Base-by-base conservation (phyloP, 2,797 vertebrate species). In the Sitta carolinensis region DNA sequence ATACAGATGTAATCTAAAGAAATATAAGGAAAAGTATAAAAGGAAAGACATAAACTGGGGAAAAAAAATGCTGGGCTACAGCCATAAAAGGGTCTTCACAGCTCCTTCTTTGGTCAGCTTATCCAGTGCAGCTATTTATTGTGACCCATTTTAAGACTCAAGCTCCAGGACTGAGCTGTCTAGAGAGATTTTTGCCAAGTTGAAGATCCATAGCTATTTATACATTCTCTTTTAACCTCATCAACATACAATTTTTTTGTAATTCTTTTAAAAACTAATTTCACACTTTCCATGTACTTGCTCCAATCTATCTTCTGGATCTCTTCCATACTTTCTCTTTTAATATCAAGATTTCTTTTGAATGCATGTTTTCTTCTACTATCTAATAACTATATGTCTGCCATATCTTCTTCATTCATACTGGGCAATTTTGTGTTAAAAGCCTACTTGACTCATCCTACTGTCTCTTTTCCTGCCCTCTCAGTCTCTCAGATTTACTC, bases 171-270 rank as follows among this genome's bases (percentile, higher is more conserved):
- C 66, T 62, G 11, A 69, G 23, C 5, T 52, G 7, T 43, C 40
- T 73, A 47, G 9, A 83, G 19, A 68, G 20, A 36, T 5, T 72
- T 76, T 40, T 81, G 16, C 42, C 7, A 4, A 14, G 55, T 67
- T 64, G 43, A 84, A 90, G 68, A 79, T 18, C 17, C 10, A 17
- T 26, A 58, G 6, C 5, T 61, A 43, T 42, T 90, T 38, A 66
- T 5, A 34, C 7, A 58, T 23, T 16, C 5, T 43, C 47, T 57
- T 40, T 57, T 61, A 80, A 58, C 13, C 62, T 66, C n/a, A 29
- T 7, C 3, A 5, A 27, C 23, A 36, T 27, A 18, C 1, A 34
- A 51, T 15, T 19, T 64, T 54, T 3, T 2, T 7, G 20, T 47
- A 62, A 77, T 34, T 20, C 2, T 63, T 89, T 29, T 3, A 20